Conservation (phyloP, 1,140 invertebrate species). For the Tribolium castaneum region DNA sequence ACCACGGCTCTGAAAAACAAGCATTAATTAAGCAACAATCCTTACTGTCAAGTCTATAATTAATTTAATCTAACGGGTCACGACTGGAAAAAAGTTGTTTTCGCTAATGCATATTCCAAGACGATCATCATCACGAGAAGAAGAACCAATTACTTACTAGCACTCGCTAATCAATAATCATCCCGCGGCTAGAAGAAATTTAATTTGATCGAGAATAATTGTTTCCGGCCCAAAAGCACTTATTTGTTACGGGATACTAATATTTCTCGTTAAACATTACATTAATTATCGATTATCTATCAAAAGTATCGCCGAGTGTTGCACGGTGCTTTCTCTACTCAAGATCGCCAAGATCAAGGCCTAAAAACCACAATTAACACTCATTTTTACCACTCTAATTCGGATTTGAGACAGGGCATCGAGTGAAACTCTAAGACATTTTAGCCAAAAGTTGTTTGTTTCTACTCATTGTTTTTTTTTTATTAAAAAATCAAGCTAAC, state of each 20-base stretch:
- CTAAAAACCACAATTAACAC: background rate
- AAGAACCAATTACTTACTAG: conserved; percentile 26
- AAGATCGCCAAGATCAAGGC: background rate
- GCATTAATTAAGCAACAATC: conserved; percentile 22
- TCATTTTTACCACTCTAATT: background rate
- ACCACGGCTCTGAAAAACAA: conserved; percentile 66
- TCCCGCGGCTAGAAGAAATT: conserved; percentile 8
- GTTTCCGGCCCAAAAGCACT: conserved; percentile 24
- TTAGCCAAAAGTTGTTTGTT: no score
- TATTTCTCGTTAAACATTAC: conserved; percentile 19
- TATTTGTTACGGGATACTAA: conserved; percentile 33
- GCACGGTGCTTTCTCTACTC: background rate
- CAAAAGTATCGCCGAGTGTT: background rate
- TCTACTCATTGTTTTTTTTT: no score
- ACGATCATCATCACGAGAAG: background rate
- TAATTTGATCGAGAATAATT: conserved; percentile 33
- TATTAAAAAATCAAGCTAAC: no score
- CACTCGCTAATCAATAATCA: conserved; percentile 13
- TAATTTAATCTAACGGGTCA: conserved; percentile 24
- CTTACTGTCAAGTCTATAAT: conserved; percentile 7
- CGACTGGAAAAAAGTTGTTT: conserved; percentile 21
- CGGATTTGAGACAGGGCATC: no score
- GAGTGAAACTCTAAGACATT: no score
- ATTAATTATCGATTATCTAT: conserved; percentile 25
- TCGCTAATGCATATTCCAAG: conserved; percentile 22